phyloP scores from a whole-genome alignment of 2,888 invertebrate genomes.

The Drosophila anomalata region DNA sequence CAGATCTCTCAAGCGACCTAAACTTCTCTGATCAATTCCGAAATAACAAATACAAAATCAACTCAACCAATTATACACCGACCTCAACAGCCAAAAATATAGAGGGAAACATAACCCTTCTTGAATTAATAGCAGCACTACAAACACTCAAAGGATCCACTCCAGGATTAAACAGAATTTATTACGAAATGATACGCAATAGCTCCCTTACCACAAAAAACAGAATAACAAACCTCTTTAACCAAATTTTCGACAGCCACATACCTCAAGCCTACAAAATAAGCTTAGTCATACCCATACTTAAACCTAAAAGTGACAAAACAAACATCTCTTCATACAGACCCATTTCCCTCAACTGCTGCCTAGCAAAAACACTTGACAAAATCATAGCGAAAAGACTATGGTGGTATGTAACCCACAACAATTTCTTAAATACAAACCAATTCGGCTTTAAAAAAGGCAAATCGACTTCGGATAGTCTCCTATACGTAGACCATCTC shows the following conservation, averaged over 20 bases:
- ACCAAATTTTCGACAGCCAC: constrained; percentile 18
- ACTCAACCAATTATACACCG: constrained; percentile 6
- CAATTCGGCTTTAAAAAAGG: too few species aligned
- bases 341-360: neutral
- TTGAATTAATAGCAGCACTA: neutral
- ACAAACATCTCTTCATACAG: neutral
- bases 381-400: constrained; percentile 12
- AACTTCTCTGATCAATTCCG: constrained; percentile 6
- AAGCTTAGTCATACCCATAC: neutral
- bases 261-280: constrained; percentile 12
- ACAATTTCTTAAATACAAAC: too few species aligned
- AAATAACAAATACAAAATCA: constrained; percentile 12
- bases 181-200: too few species aligned
- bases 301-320: constrained; percentile 10
- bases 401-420: neutral
- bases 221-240: constrained; percentile 8
- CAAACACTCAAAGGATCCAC: too few species aligned
- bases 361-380: neutral
- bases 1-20: neutral
- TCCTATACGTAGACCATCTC: too few species aligned
- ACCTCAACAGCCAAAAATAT: constrained; percentile 8
- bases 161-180: too few species aligned
- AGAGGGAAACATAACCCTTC: neutral
- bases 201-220: constrained; percentile 5
- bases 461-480: too few species aligned